Evolutionary conservation across 2,113 vertebrate species (phyloP).

Genomic region (Melanostigma gelatinosum): DNA sequence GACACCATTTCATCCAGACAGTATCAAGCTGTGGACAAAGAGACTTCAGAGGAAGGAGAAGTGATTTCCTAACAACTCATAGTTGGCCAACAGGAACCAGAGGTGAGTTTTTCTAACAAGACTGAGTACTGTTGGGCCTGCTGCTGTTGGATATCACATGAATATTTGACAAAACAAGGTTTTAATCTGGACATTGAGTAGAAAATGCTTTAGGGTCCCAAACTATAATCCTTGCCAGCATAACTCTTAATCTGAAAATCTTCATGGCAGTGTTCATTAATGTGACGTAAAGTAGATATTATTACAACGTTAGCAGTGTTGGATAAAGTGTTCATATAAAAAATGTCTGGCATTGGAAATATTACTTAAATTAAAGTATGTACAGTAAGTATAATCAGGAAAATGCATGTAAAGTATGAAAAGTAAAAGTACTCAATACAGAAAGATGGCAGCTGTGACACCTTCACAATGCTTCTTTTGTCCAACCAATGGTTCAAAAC

Average conservation of each 20-base stretch:
- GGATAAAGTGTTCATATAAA: background rate
- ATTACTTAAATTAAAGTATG: background rate
- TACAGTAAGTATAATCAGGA: background rate
- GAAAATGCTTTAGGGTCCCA: background rate
- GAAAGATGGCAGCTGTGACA: background rate
- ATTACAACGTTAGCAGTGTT: background rate
- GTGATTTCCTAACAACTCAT: slow-evolving; percentile 44
- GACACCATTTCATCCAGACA: slow-evolving; percentile 26
- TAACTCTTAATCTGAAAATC: slow-evolving; percentile 2
- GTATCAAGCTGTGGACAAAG: slow-evolving; percentile 13
- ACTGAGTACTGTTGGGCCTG: background rate
- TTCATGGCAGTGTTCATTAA: background rate
- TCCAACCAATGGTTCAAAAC: background rate
- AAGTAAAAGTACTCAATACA: background rate
- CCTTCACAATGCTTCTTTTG: background rate
- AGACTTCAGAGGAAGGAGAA: slow-evolving; percentile 25
- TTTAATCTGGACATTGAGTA: background rate
- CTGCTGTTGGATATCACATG: background rate
- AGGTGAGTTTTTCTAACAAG: slow-evolving; percentile 49
- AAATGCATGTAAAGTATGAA: background rate
- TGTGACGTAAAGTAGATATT: background rate
- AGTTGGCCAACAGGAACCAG: slow-evolving; percentile 23
- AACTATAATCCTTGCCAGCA: background rate
- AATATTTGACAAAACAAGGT: background rate
- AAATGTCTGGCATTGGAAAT: background rate